A percentile compares a stretch with the other conserved stretches of the same genome.
Evolutionary conservation across 2,888 invertebrate genomes (phyloP).

Genomic region (Stenoptilia bipunctidactyla): DNA sequence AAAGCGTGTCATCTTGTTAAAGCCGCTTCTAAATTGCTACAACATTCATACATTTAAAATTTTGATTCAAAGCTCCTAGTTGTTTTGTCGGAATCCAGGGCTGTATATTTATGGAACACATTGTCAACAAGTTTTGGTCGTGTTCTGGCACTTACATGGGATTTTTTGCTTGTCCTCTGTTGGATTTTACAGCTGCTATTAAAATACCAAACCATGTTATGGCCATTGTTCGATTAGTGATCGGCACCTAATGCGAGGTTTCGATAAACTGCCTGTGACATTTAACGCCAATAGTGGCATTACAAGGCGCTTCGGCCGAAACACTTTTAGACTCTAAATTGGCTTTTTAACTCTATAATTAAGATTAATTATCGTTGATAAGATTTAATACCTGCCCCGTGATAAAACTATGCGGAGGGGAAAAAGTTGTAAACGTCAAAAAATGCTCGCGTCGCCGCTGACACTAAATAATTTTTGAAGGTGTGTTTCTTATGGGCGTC

Average conservation of each 20-base stretch:
- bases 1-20: no score
- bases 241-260: conserved; percentile 40
- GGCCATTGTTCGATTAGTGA: conserved; percentile 57
- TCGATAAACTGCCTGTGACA: conserved; percentile 34
- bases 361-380: conserved; percentile 64
- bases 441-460: conserved; percentile 16
- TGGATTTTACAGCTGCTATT: conserved; percentile 31
- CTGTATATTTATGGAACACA: conserved; percentile 33
- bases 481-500: no score
- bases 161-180: conserved; percentile 42
- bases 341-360: conserved; percentile 54
- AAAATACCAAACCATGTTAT: conserved; percentile 30
- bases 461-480: neutral
- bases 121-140: conserved; percentile 34
- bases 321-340: conserved; percentile 53
- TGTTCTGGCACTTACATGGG: conserved; percentile 27
- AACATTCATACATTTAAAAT: no score
- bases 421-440: conserved; percentile 24
- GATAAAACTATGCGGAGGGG: conserved; percentile 38
- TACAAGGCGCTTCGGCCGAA: conserved; percentile 48
- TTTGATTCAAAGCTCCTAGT: no score
- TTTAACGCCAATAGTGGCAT: conserved; percentile 62
- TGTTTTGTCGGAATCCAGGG: conserved; percentile 27
- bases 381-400: conserved; percentile 20
- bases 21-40: neutral